Evolutionary conservation across 35 echinoderm and acorn worm genomes (phyloP), one percentile per base, ranked within the genome.

Genomic region (Eucidaris tribuloides): DNA sequence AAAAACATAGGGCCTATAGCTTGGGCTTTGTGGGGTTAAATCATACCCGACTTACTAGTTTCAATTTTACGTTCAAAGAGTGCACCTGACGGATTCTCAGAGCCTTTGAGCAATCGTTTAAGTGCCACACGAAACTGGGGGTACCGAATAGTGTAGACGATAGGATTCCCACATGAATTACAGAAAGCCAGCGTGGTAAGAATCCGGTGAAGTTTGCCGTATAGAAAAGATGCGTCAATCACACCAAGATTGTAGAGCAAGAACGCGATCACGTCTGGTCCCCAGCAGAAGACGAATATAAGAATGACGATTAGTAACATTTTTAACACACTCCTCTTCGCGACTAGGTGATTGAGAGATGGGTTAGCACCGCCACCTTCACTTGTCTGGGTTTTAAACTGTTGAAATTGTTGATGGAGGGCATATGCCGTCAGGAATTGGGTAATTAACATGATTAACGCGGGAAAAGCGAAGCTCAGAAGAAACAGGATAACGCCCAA

Each of bases 281-380:
- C 65, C 94, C 94, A 97, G 35, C 94, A 97, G 20, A 92, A 33
- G 24, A 97, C 92, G 60, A 92, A 97, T 29, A 76, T 97, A 3
- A 91, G 34, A 35, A 97, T 85, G 7, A 97, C 94, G 40, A 91
- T 41, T 62, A 97, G 62, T 40, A 97, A 56, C 79, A 92, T 91
- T 63, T 76, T 77, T 33, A 97, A 85, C 42, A 97, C 81, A 29
- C 91, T 91, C 28, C 48, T 57, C 31, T 85, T 52, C 37, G 94
- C 83, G 62, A 74, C 54, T 11, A 92, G 78, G 68, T 92, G 40
- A 4, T 81, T 71, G 13, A 78, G 48, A 19, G 68, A 52, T 24
- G 81, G 89, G 36, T 34, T 64, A 6, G 61, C 30, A 14, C 7
- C 28, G 24, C 37, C 81, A 13, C 29, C 61, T 33, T 1, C 13